Percentiles rank a stretch among this genome's conserved stretches.
These are phyloP conservation scores for Drosophila mimica DNA, from an alignment of 2,888 invertebrate genomes.

Conservation along the genomic window DNA sequence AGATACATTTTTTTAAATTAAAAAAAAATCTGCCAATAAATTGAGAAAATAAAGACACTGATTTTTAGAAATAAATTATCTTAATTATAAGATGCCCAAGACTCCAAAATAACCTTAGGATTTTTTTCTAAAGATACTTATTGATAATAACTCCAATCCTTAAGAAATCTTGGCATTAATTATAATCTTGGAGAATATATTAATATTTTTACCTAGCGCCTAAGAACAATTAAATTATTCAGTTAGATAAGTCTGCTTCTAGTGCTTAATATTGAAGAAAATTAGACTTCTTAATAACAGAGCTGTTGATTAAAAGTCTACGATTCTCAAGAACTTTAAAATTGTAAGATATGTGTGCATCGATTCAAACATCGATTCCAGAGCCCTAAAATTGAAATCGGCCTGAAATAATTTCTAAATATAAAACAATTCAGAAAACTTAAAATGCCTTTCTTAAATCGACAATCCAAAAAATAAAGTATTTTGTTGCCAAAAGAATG, in stretches of 20 bases:
- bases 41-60: background rate
- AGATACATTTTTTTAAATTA: background rate
- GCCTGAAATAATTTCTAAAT: too few relatives aligned
- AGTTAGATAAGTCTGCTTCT: too few relatives aligned
- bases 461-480: background rate
- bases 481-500: background rate
- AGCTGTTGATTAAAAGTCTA: background rate
- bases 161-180: background rate
- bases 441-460: too few relatives aligned
- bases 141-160: accelerated
- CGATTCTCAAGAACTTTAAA: background rate
- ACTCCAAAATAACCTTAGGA: accelerated
- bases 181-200: background rate
- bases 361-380: too few relatives aligned
- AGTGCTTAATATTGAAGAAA: background rate
- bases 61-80: background rate
- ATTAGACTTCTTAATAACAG: background rate
- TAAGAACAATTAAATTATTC: background rate
- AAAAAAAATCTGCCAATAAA: background rate
- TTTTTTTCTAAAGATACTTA: background rate
- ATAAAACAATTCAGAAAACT: too few relatives aligned
- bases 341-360: background rate
- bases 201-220: background rate
- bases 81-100: too few relatives aligned
- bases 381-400: too few relatives aligned